Conservation (phyloP, 23 tunicate genomes). For the Ascidia mentula region DNA sequence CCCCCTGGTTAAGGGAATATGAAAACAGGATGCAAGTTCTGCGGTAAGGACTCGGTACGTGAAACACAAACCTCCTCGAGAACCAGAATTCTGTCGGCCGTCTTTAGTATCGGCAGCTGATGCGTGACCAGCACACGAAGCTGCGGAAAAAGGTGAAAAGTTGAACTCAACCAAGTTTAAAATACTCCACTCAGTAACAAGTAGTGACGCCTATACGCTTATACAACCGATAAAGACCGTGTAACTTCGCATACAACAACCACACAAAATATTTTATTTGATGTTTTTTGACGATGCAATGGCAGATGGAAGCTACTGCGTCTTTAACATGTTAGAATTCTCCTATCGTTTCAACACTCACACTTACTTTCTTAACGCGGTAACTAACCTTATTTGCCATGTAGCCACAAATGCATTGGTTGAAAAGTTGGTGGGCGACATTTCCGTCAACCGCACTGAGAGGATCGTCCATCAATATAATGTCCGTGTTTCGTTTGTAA, state of each 20-base stretch:
- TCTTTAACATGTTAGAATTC: no score
- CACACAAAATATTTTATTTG: no score
- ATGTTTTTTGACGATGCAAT: no score
- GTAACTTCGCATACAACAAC: no score
- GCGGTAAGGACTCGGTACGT: background rate
- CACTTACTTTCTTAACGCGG: no score
- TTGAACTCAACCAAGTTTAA: no score
- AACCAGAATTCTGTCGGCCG: slow-evolving; percentile 63
- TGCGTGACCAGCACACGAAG: slow-evolving; percentile 79
- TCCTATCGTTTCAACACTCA: no score
- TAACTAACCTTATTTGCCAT: slow-evolving; percentile 33
- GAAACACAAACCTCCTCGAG: slow-evolving; percentile 58
- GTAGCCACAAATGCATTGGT: slow-evolving; percentile 67
- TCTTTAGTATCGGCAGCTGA: slow-evolving; percentile 67
- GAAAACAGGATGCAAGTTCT: no score
- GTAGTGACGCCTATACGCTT: no score
- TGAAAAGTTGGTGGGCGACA: slow-evolving; percentile 72
- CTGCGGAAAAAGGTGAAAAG: slow-evolving; percentile 21
- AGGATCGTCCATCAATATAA: slow-evolving; percentile 89
- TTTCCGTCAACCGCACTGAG: slow-evolving; percentile 83
- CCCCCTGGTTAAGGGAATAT: slow-evolving; percentile 16
- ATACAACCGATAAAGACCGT: no score
- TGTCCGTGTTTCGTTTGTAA: slow-evolving; percentile 41
- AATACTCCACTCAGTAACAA: no score
- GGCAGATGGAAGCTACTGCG: no score